A percentile compares a stretch with the other conserved stretches of the same genome.
Conservation (phyloP, 2,113 vertebrate species). For the Argyrosomus japonicus region DNA sequence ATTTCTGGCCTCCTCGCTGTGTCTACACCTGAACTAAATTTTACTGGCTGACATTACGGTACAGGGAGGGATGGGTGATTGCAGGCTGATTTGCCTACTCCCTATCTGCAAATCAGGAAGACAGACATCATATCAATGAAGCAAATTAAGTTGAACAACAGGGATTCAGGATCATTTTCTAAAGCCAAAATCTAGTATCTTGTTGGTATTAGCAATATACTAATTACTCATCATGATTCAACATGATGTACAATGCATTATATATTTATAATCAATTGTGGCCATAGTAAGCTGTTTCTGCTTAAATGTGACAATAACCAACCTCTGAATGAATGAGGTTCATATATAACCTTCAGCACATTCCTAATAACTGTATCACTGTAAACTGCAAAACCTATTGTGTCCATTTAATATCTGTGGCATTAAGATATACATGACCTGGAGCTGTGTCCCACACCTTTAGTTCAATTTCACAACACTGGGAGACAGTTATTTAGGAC, state of each 20-base stretch:
- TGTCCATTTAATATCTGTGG: too few relatives aligned
- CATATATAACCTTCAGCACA: neutral
- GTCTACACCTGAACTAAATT: constrained; percentile 2
- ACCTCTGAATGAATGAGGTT: neutral
- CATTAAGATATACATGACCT: too few relatives aligned
- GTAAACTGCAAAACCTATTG: too few relatives aligned
- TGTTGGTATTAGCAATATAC: too few relatives aligned
- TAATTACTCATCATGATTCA: too few relatives aligned
- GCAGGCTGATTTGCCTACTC: neutral
- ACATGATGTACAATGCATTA: too few relatives aligned
- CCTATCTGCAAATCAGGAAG: constrained; percentile 15
- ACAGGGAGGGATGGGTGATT: neutral
- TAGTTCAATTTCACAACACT: too few relatives aligned
- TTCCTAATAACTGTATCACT: neutral
- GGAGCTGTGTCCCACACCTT: too few relatives aligned
- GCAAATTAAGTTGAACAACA: neutral
- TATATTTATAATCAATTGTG: too few relatives aligned
- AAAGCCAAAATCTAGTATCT: neutral
- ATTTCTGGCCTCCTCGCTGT: neutral
- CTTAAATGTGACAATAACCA: neutral
- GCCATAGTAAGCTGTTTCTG: neutral
- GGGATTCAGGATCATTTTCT: neutral
- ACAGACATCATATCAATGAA: neutral
- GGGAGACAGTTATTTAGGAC: too few relatives aligned
- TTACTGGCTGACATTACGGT: constrained; percentile 9